phyloP scores from a whole-genome alignment of 2,888 invertebrate species.

The Nomada fucata region DNA sequence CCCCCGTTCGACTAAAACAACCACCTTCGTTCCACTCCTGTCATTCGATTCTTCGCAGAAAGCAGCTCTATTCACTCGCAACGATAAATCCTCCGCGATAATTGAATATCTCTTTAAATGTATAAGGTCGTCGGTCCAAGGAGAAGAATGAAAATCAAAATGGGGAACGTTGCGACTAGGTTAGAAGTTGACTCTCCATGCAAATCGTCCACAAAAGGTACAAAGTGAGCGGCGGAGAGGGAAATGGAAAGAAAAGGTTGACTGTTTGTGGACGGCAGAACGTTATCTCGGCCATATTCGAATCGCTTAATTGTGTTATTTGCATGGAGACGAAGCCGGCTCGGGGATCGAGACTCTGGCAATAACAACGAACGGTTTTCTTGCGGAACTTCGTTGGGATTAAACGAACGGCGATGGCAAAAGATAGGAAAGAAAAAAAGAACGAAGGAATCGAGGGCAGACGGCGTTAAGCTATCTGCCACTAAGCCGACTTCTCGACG shows the following conservation, averaged over 20 bases:
- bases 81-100: no score
- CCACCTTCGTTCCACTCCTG: no score
- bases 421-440: background rate
- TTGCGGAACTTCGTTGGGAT: constrained; percentile 42
- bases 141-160: constrained; percentile 9
- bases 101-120: no score
- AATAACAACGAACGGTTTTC: constrained; percentile 68
- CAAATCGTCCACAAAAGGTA: constrained; percentile 37
- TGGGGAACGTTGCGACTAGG: constrained; percentile 1
- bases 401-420: constrained; percentile 40
- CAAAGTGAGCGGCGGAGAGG: constrained; percentile 9
- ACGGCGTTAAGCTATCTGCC: constrained; percentile 44
- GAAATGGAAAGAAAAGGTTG: constrained; percentile 53
- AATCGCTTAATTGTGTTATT: constrained; percentile 75
- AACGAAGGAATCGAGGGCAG: constrained; percentile 10
- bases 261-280: constrained; percentile 42
- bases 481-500: constrained; percentile 14
- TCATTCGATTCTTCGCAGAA: no score
- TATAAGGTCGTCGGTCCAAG: no score
- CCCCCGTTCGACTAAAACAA: no score
- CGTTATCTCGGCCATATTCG: constrained; percentile 72
- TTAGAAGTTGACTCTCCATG: constrained; percentile 29
- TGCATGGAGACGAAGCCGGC: constrained; percentile 63
- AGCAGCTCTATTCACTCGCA: no score
- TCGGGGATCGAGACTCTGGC: constrained; percentile 23